Base-by-base conservation (phyloP, 1,140 invertebrate species). In the Heliconius congener region DNA sequence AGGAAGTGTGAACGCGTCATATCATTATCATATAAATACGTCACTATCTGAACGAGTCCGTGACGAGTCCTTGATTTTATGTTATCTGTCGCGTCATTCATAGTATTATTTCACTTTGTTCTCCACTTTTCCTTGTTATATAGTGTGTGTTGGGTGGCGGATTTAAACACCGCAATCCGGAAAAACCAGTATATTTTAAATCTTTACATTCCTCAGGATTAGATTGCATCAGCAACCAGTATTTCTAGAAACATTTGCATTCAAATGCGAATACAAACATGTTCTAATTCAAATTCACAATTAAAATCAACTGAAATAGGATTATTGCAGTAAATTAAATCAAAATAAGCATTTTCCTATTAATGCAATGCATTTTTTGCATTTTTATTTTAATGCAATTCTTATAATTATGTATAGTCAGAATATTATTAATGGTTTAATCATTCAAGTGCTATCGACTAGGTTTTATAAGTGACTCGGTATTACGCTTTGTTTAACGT, bases 1-100 rank as follows among this genome's bases (percentile, higher is more conserved):
- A 66, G 60, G 60, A 66, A 66, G 27, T 66, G 3, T 66, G 27
- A 66, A 66, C 27, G 60, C 60, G 60, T 66, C 60, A 66, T 16
- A 30, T 30, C 16, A 23, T 66, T 66, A 66, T 66, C 60, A 66
- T 66, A 30, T 66, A 66, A 27, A 66, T 16, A 27, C 60, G 60
- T 66, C 60, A 66, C 60, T 27, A 16, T 57, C 19, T 27, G 60
- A 66, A 27, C 11, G 60, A 66, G 60, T 66, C 60, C 60, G 60
- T 66, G 60, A 66, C 60, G 23, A 66, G 60, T 66, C 60, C 60
- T 66, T 66, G 60, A 16, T 11, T 66, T 66, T 66, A 13, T 13
- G 6, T 66, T 30, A 30, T 30, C 60, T 66, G 3, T 27, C n/a
- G 11, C 60, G 23, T 66, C 23, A 66, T 13, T 4, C 8, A 27